Evolutionary conservation across 1,140 invertebrate genomes (phyloP).

Genomic region (Pissodes strobi): DNA sequence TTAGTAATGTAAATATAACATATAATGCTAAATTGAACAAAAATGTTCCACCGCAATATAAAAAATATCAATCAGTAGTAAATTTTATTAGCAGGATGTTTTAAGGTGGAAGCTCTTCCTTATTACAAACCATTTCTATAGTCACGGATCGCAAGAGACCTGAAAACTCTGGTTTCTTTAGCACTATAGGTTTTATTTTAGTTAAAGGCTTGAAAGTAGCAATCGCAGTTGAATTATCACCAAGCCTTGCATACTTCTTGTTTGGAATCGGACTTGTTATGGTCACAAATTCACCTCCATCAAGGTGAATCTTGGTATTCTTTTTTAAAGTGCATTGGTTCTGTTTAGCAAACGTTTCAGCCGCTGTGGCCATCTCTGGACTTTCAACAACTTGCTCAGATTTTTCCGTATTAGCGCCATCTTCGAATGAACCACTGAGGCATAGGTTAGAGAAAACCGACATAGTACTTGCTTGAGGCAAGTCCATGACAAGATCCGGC

Average conservation of each 20-base stretch:
- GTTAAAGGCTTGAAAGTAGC: slow-evolving; percentile 50
- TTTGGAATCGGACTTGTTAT: slow-evolving; percentile 52
- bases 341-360: slow-evolving; percentile 75
- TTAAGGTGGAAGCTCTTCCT: slow-evolving; percentile 41
- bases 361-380: slow-evolving; percentile 72
- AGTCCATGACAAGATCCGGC: slow-evolving; percentile 87
- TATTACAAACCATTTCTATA: slow-evolving; percentile 39
- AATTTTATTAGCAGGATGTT: too few species aligned
- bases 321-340: slow-evolving; percentile 85
- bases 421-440: slow-evolving; percentile 33
- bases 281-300: slow-evolving; percentile 49
- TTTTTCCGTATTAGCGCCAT: slow-evolving; percentile 32
- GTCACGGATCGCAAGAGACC: slow-evolving; percentile 42
- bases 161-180: slow-evolving; percentile 55
- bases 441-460: slow-evolving; percentile 43
- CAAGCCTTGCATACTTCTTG: slow-evolving; percentile 44
- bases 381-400: slow-evolving; percentile 61
- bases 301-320: slow-evolving; percentile 62
- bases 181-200: slow-evolving; percentile 51
- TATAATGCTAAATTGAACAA: too few species aligned
- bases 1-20: too few species aligned
- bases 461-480: slow-evolving; percentile 65
- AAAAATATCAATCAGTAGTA: too few species aligned
- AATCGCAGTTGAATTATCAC: slow-evolving; percentile 41
- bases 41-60: too few species aligned